Percentiles rank a stretch among this genome's conserved stretches.
Conservation (phyloP, 2,888 invertebrate genomes). For the Aromia moschata region DNA sequence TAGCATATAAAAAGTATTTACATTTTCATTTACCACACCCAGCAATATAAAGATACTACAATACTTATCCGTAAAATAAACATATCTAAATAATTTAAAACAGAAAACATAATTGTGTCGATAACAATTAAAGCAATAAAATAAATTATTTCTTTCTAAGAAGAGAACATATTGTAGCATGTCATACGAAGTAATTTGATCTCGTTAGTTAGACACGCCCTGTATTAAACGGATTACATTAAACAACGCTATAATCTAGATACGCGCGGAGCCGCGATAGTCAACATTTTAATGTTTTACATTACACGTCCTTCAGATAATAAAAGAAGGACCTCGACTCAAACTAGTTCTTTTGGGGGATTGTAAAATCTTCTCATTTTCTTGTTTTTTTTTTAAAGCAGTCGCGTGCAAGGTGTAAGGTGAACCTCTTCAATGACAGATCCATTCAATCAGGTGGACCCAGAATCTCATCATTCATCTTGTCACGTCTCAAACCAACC, state of each 20-base stretch:
- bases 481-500: constrained; percentile 8
- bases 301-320: not conserved
- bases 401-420: constrained; percentile 17
- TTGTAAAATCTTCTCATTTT: no score
- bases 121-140: no score
- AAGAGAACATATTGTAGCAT: no score
- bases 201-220: not conserved
- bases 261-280: not conserved
- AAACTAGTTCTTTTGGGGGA: constrained; percentile 3
- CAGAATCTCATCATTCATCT: constrained; percentile 17
- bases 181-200: not conserved
- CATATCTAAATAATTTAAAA: no score
- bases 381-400: constrained; percentile 13
- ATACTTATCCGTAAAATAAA: no score
- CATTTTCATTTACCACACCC: no score
- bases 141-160: no score
- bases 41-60: no score
- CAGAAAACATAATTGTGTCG: no score
- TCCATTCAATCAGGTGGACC: constrained; percentile 13
- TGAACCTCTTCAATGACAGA: constrained; percentile 18
- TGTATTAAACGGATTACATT: not conserved
- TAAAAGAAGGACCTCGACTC: constrained; percentile 1
- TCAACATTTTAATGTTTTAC: constrained; percentile 1
- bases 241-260: constrained; percentile 7
- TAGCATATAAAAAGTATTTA: no score